Evolutionary conservation across 2,797 vertebrate genomes (phyloP), one percentile per base, ranked within the genome.

Genomic region (Enoplosus armatus): DNA sequence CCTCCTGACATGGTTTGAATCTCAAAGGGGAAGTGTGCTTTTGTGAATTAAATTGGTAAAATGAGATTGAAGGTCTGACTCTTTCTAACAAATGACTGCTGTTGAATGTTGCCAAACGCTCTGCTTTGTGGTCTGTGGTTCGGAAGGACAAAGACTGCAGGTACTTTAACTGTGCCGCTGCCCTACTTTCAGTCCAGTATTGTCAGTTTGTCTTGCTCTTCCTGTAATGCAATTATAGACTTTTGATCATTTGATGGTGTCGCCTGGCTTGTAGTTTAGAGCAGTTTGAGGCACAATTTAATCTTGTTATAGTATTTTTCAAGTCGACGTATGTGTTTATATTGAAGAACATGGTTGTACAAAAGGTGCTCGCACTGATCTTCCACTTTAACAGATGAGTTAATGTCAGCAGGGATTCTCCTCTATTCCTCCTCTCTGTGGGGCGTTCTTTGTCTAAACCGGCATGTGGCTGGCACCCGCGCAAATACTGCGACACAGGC

Each of bases 401-500:
- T 47, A 39, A 27, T 76, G 22, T 63, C 33, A 55, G 71, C 29
- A 4, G 8, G 11, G 18, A 45, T 48, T 65, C 22, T 74, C 63
- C 45, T 79, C 29, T 51, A 16, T 70, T 65, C 10, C 41, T 63
- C 56, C n/a, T 68, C 60, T 75, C 10, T 51, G 0, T 3, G 11
- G 15, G 41, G 0, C 3, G 0, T 55, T 81, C 60, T 80, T 85
- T 85, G 77, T 85, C 64, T 84, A 39, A 82, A 47, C 33, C 18
- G 60, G 37, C 55, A 68, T 78, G 67, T 65, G 54, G 29, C 69
- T 61, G 76, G 55, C 71, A 71, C 22, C 11, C 6, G 2, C n/a
- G n/a, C 8, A 0, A 65, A 59, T 20, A 61, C 83, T 86, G 84
- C 84, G 18, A 74, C 86, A 80, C 3, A 12, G 85, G 77, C 82